Evolutionary conservation across 35 echinoderm and acorn worm species (phyloP), one percentile per base, ranked within the genome.

Genomic region (Chiridota heheva): DNA sequence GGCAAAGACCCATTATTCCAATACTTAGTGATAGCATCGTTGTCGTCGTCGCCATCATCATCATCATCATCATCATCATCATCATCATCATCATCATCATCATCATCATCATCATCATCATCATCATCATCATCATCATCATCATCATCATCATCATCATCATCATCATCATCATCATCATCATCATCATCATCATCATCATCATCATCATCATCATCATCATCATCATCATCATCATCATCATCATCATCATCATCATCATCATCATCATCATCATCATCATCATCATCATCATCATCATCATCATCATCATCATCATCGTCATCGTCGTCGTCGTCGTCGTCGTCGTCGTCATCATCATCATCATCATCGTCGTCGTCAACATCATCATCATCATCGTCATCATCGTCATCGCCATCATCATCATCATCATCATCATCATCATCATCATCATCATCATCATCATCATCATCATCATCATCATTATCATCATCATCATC

Each of bases 41-140:
- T n/a, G 48, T 53, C 48, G n/a, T 53, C 48, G 48, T 53, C 48
- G 10, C 48, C 48, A 53, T 53, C 48, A 53, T 53, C 48, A 53
- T 53, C 48, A 53, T 53, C 48, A 53, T 53, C 48, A 53, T 53
- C 48, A 53, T 53, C 48, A 53, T 53, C 48, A 53, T 53, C 48
- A 53, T 53, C 48, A 53, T 53, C 48, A 53, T 53, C 48, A 53
- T 53, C 48, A 53, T 53, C 48, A 53, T 53, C 48, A 53, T 53
- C 48, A 53, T 53, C 48, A 53, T 53, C 48, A 53, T 53, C 48
- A 53, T 53, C 48, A 53, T 53, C 48, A 53, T 53, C 48, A 53
- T 53, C 48, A 53, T 53, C 48, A 53, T 53, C 48, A 53, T 13
- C 10, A 53, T 13, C 48, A 53, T 13, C 48, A 53, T 13, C 48